These are phyloP conservation scores for Siniperca scherzeri DNA, from an alignment of 2,797 vertebrate species.

Conservation along the genomic window DNA sequence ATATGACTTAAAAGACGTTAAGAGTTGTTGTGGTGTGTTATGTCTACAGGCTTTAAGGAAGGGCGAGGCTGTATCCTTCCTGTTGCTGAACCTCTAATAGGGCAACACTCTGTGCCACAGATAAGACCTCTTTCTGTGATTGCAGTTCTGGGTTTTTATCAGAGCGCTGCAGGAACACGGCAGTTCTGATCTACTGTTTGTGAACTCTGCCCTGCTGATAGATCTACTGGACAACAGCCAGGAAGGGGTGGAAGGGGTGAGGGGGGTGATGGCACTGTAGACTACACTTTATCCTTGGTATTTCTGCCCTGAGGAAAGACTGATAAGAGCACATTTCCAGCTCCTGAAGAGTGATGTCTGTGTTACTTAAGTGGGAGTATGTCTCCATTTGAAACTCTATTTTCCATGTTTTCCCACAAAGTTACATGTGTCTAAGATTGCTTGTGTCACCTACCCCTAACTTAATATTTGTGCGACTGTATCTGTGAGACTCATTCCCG, in stretches of 20 bases:
- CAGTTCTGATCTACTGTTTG: conserved; percentile 60
- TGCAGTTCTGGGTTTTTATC: conserved; percentile 61
- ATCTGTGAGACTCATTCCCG: conserved; percentile 1
- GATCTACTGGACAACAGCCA: conserved; percentile 61
- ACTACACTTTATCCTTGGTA: conserved; percentile 27
- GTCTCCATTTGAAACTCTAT: conserved; percentile 4
- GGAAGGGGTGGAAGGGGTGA: conserved; percentile 36
- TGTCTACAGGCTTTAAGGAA: conserved; percentile 72
- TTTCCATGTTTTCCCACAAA: background rate
- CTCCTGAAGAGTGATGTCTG: conserved; percentile 14
- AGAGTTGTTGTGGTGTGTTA: conserved; percentile 61
- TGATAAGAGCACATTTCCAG: conserved; percentile 49
- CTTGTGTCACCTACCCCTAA: no score
- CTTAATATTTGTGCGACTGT: background rate
- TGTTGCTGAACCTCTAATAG: conserved; percentile 63
- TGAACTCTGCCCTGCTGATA: conserved; percentile 71
- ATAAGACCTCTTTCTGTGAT: conserved; percentile 70
- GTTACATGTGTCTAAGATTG: background rate
- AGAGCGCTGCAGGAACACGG: conserved; percentile 53
- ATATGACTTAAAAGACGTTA: conserved; percentile 27
- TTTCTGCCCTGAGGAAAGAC: conserved; percentile 53
- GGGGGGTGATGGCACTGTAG: conserved; percentile 22
- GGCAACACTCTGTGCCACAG: conserved; percentile 50
- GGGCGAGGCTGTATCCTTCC: conserved; percentile 82
- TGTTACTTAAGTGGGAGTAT: background rate